These are phyloP conservation scores for Ammodytes dubius DNA, from an alignment of 2,113 vertebrate species.

Conservation along the genomic window DNA sequence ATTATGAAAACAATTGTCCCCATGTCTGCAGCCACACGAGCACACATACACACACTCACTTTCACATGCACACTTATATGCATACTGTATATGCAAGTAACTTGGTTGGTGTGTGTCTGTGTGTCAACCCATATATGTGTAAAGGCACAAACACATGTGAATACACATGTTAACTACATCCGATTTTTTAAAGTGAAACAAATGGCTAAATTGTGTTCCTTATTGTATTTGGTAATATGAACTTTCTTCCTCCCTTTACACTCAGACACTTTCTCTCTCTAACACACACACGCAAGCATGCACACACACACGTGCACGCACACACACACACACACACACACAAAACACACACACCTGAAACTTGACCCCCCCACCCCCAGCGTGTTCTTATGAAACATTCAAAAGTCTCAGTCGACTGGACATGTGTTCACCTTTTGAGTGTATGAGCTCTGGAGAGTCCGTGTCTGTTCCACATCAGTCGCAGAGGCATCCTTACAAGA, in stretches of 20 bases:
- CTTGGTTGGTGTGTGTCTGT: background rate
- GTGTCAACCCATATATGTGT: background rate
- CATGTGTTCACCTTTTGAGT: conserved; percentile 58
- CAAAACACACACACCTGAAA: conserved; percentile 14
- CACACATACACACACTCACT: background rate
- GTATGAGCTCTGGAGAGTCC: conserved; percentile 1
- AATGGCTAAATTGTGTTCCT: background rate
- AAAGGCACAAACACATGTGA: no score
- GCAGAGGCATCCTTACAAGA: background rate
- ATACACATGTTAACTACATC: background rate
- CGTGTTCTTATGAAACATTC: conserved; percentile 70
- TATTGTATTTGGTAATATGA: no score
- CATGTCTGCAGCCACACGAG: background rate
- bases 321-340: background rate
- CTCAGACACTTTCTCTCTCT: background rate
- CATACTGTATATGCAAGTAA: no score
- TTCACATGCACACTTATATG: background rate
- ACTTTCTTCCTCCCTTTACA: background rate
- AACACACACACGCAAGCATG: background rate
- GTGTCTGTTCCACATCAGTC: conserved; percentile 42
- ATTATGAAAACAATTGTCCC: background rate
- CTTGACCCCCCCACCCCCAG: conserved; percentile 5
- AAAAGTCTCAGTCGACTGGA: conserved; percentile 51
- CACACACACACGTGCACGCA: conserved; percentile 1
- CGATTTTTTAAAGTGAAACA: background rate